These are phyloP conservation scores for Oncorhynchus kisutch DNA, from an alignment of 2,113 vertebrate genomes.

Conservation along the genomic window DNA sequence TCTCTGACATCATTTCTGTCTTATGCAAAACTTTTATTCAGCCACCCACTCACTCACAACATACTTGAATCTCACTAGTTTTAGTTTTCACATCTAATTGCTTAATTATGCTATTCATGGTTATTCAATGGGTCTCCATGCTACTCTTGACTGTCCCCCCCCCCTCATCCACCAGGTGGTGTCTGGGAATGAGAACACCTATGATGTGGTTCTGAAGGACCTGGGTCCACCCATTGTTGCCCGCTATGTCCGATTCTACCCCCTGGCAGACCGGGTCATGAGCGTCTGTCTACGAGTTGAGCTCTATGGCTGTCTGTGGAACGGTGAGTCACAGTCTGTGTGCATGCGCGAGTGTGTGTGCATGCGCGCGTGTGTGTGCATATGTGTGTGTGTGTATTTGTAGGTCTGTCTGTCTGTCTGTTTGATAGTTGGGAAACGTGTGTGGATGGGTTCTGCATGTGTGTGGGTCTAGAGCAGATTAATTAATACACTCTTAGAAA, in stretches of 20 bases:
- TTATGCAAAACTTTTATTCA: no score
- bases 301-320: slow-evolving; percentile 92
- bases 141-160: no score
- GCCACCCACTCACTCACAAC: no score
- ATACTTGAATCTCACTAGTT: no score
- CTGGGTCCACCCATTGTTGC: slow-evolving; percentile 87
- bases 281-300: slow-evolving; percentile 93
- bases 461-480: no score
- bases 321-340: slow-evolving; percentile 70
- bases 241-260: slow-evolving; percentile 86
- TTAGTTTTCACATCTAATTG: no score
- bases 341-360: slow-evolving; percentile 8
- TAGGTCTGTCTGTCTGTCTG: neutral
- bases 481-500: no score
- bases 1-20: neutral
- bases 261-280: slow-evolving; percentile 89
- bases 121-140: no score
- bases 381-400: neutral
- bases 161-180: slow-evolving; percentile 78
- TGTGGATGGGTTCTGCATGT: neutral
- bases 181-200: slow-evolving; percentile 88
- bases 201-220: slow-evolving; percentile 90
- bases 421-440: no score
- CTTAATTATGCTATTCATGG: no score
- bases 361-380: neutral